Conservation (phyloP, 2,113 vertebrate species). For the Chlamydotis undulata region DNA sequence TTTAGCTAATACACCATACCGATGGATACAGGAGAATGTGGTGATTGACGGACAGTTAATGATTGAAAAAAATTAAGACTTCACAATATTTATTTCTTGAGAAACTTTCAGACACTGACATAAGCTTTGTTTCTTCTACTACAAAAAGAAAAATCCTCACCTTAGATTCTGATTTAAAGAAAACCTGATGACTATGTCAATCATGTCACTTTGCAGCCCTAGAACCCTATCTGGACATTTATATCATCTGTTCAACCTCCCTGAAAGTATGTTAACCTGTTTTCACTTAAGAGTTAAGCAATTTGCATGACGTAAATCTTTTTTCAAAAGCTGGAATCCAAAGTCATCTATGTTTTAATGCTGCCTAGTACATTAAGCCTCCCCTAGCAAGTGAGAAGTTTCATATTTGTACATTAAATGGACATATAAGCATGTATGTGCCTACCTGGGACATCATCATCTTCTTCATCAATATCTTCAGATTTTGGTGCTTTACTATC, state of each 20-base stretch:
- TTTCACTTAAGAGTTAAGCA: neutral
- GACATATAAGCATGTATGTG: neutral
- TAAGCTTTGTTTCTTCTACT: neutral
- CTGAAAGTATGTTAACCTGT: neutral
- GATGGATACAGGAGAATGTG: neutral
- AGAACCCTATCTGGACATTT: neutral
- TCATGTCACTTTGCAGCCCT: neutral
- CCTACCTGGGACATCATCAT: conserved; percentile 95
- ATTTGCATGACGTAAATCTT: neutral
- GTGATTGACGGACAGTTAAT: neutral
- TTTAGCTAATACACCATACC: neutral
- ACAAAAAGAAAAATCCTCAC: neutral
- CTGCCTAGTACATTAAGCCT: neutral
- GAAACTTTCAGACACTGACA: neutral
- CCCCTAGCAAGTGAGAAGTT: neutral
- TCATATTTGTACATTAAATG: neutral
- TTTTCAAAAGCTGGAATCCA: neutral
- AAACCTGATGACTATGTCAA: neutral
- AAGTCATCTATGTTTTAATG: neutral
- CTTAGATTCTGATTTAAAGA: neutral
- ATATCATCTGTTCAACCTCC: neutral
- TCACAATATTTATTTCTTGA: neutral
- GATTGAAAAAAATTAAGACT: neutral
- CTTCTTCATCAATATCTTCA: conserved; percentile 97
- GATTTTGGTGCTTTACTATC: conserved; percentile 95